Base-by-base conservation (phyloP, 2,797 vertebrate species). In the Macropodus opercularis region DNA sequence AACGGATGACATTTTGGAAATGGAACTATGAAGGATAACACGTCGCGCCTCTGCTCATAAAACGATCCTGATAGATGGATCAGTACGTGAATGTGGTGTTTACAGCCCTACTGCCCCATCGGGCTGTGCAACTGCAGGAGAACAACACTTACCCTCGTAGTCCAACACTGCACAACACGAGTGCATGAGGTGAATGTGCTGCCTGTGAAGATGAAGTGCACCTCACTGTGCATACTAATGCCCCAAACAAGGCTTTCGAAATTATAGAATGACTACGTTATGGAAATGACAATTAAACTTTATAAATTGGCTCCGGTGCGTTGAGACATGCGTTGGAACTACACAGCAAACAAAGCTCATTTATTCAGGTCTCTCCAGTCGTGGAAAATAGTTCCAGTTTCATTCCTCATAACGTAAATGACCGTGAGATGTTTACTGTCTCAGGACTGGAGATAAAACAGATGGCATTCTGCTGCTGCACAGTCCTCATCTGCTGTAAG, bases 151-250 rank as follows among this genome's bases (percentile, higher is more conserved):
- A 50, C 52, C 41, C 47, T 74, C 62, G 52, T 35, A 47, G 69
- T 63, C 64, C 48, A 68, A 56, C 48, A 35, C 80, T 78, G 71
- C 49, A 72, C 68, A 81, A 73, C 54, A 62, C 57, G n/a, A 23
- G 60, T 48, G 72, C 82, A 81, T 80, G 70, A 85, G 72, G 77
- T 78, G 85, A 78, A 89, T 90, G 86, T 82, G 76, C 77, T 89
- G 63, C 59, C 77, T 66, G 82, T 70, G 29, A 65, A 72, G 68
- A 86, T 84, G 81, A 82, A 89, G 87, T 82, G 65, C 59, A 60
- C 57, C 76, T 83, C 72, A 79, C 79, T 77, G 68, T 76, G 84
- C 76, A 85, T 83, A 77, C 75, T 84, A 89, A 89, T 89, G 79
- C 56, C 42, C 18, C 57, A 67, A 65, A 48, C 68, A 77, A 57